phyloP scores from a whole-genome alignment of 2,888 invertebrate genomes.

The Apotomis turbidana region DNA sequence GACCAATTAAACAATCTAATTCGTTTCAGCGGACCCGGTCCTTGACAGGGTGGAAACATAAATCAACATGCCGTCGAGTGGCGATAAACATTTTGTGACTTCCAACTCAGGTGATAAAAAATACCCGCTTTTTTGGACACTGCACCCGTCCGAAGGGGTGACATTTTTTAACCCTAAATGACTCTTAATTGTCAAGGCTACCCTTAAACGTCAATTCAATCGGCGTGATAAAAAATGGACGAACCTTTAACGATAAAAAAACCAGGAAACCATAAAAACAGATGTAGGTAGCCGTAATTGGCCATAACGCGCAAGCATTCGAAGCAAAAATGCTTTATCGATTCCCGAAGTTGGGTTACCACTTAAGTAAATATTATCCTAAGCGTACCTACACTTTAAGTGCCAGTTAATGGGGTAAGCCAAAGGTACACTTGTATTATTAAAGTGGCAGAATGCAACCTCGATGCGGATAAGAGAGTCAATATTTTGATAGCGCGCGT shows the following conservation, averaged over 20 bases:
- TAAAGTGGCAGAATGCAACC: conserved; percentile 71
- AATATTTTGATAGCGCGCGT: conserved; percentile 81
- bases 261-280: conserved; percentile 61
- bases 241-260: conserved; percentile 71
- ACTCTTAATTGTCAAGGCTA: conserved; percentile 79
- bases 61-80: conserved; percentile 80
- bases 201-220: conserved; percentile 72
- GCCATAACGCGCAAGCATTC: conserved; percentile 67
- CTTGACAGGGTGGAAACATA: conserved; percentile 77
- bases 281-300: conserved; percentile 66
- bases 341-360: conserved; percentile 58
- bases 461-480: conserved; percentile 77
- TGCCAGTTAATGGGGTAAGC: conserved; percentile 75
- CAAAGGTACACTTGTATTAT: conserved; percentile 67
- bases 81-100: conserved; percentile 83
- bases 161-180: conserved; percentile 80
- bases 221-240: conserved; percentile 72
- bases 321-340: conserved; percentile 64
- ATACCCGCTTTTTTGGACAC: conserved; percentile 74
- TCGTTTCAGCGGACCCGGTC: conserved; percentile 69
- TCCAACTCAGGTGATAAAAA: conserved; percentile 82
- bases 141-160: conserved; percentile 74
- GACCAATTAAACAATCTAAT: conserved; percentile 83
- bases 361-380: conserved; percentile 74
- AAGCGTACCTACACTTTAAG: conserved; percentile 69